phyloP scores from a whole-genome alignment of 2,797 vertebrate genomes.

The Microctenopoma lineatum region DNA sequence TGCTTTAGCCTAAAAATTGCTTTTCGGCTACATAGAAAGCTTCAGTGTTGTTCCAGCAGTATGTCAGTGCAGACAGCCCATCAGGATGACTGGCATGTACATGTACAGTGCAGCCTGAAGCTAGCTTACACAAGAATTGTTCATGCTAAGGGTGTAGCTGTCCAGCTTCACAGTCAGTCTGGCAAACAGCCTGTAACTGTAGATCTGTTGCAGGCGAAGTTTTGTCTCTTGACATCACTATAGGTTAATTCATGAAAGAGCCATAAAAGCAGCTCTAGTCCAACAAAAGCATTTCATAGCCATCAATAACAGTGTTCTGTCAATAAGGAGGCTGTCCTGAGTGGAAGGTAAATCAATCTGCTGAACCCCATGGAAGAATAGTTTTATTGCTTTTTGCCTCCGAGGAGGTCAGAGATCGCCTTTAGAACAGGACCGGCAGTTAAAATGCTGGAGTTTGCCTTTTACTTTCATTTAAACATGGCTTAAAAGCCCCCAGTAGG shows the following conservation, averaged over 20 bases:
- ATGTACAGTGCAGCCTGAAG: conserved; percentile 31
- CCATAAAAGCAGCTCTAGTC: conserved; percentile 6
- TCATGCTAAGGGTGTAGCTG: conserved; percentile 31
- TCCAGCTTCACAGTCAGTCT: conserved; percentile 16
- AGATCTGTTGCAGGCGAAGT: conserved; percentile 17
- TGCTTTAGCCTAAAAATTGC: too few species aligned
- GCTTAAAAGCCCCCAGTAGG: not conserved
- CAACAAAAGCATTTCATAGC: not conserved
- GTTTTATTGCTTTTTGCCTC: not conserved
- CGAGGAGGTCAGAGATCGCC: conserved; percentile 11
- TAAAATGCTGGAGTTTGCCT: too few species aligned
- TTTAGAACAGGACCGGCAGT: not conserved
- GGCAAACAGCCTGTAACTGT: conserved; percentile 37
- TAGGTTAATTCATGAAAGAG: conserved; percentile 9
- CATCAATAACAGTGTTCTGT: conserved; percentile 14
- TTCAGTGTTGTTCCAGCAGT: conserved; percentile 27
- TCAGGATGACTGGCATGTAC: conserved; percentile 36
- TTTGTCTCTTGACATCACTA: conserved; percentile 14
- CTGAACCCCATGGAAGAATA: too few species aligned
- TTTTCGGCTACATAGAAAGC: not conserved
- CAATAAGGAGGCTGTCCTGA: conserved; percentile 4
- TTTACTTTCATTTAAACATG: not conserved
- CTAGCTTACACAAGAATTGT: conserved; percentile 22
- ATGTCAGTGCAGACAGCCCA: conserved; percentile 23
- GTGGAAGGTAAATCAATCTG: conserved; percentile 1